Evolutionary conservation across 2,888 invertebrate species (phyloP), one percentile per base, ranked within the genome.

Genomic region (Agapostemon virescens): DNA sequence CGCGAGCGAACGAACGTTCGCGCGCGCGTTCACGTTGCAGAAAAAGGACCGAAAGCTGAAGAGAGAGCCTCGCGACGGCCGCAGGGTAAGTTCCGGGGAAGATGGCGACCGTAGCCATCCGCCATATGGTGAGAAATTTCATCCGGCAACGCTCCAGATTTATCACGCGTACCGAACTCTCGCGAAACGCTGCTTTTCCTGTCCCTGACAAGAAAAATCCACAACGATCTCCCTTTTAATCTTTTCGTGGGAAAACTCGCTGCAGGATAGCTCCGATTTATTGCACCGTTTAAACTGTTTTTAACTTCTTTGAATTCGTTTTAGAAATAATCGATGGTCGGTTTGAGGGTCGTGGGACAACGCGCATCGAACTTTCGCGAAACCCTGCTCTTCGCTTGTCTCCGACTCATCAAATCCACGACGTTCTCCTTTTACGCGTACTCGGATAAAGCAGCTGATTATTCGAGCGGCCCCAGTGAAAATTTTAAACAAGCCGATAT

Each of bases 101-200:
- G 63, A 82, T 73, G 83, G 70, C 79, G 73, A 55, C 83, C 74
- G 69, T 75, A 55, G 74, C 74, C 74, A 78, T 76, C 73, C 79
- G 73, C 82, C 78, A 82, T 75, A 83, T 83, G 83, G 76, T 64
- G 73, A 76, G 79, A 83, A 83, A 82, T 74, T 79, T 82, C 82
- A 71, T 79, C 79, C 78, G 70, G 55, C 58, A 42, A 66, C 74
- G 68, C 69, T 70, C 30, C 23, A 61, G 45, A 73, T 79, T 72
- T 69, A 64, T 66, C 69, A 69, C 79, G 64, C 55, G 49, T 38
- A 33, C 71, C n/a, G 45, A 45, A 45, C 71, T 71, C 33, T 20
- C 67, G 67, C 61, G 63, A 63, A 36, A 36, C 49, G 11, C 63
- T 63, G 33, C 36, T 33, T 63, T 63, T 63, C 63, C 63, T 36